These are phyloP conservation scores for Carassius carassius DNA, from an alignment of 2,113 vertebrate genomes.

Conservation along the genomic window DNA sequence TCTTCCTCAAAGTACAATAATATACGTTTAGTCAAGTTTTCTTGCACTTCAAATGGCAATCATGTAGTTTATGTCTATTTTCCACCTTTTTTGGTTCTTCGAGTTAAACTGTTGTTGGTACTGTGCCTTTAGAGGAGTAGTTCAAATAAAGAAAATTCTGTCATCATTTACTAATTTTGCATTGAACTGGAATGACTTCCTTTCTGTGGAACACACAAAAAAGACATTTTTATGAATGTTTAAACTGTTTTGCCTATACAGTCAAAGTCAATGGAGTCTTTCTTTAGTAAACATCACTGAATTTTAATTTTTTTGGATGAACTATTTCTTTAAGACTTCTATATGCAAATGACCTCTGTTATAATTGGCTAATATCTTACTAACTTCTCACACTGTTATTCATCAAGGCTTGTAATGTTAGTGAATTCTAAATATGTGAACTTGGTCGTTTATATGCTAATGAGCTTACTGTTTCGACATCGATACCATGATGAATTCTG, in stretches of 20 bases:
- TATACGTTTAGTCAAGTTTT: neutral
- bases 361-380: neutral
- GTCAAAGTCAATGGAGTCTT: neutral
- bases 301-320: neutral
- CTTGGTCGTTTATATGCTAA: neutral
- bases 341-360: neutral
- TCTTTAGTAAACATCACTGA: neutral
- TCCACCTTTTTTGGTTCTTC: neutral
- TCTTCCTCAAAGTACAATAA: neutral
- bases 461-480: neutral
- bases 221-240: neutral
- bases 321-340: neutral
- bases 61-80: neutral
- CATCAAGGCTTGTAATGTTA: neutral
- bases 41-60: neutral
- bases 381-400: neutral
- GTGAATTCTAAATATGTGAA: neutral
- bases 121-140: no score
- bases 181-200: neutral
- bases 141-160: no score
- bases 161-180: neutral
- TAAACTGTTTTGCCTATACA: neutral
- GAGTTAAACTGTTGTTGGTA: neutral
- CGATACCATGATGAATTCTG: neutral
- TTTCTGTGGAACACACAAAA: neutral